These are phyloP conservation scores for Lordiphosa clarofinis DNA, from an alignment of 1,140 invertebrate genomes.

Conservation along the genomic window DNA sequence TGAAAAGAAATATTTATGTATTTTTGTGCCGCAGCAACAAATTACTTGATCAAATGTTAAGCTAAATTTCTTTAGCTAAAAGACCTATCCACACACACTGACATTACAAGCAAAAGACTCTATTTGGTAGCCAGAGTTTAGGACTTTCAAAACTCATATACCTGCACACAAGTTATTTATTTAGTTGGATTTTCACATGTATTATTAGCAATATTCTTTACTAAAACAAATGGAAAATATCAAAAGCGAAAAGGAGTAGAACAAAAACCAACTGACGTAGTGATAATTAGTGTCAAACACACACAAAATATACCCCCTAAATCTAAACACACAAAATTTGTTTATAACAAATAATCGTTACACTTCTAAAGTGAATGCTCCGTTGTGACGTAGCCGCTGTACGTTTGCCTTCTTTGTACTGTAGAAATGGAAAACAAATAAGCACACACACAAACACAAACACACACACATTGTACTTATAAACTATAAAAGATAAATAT, in stretches of 20 bases:
- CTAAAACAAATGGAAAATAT: constrained; percentile 33
- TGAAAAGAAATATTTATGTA: constrained; percentile 22
- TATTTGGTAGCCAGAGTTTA: constrained; percentile 5
- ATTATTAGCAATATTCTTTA: constrained; percentile 68
- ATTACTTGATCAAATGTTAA: constrained; percentile 16
- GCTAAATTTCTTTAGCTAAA: constrained; percentile 12
- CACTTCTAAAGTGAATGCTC: constrained; percentile 58
- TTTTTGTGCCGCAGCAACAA: constrained; percentile 16
- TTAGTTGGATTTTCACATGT: constrained; percentile 54
- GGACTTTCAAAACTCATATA: constrained; percentile 17
- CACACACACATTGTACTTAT: constrained; percentile 41
- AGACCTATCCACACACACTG: constrained; percentile 7
- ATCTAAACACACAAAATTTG: constrained; percentile 16
- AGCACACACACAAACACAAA: constrained; percentile 37
- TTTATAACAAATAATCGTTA: constrained; percentile 42
- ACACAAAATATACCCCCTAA: constrained; percentile 43
- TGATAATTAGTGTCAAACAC: constrained; percentile 78
- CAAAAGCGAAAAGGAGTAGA: constrained; percentile 1
- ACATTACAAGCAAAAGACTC: constrained; percentile 9
- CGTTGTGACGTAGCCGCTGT: constrained; percentile 52
- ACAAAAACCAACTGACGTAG: constrained; percentile 59
- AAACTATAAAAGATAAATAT: constrained; percentile 15
- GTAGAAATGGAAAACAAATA: constrained; percentile 24
- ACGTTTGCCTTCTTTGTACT: constrained; percentile 63
- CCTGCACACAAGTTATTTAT: constrained; percentile 30